Conservation (phyloP, 2,888 invertebrate species). For the Actias luna region DNA sequence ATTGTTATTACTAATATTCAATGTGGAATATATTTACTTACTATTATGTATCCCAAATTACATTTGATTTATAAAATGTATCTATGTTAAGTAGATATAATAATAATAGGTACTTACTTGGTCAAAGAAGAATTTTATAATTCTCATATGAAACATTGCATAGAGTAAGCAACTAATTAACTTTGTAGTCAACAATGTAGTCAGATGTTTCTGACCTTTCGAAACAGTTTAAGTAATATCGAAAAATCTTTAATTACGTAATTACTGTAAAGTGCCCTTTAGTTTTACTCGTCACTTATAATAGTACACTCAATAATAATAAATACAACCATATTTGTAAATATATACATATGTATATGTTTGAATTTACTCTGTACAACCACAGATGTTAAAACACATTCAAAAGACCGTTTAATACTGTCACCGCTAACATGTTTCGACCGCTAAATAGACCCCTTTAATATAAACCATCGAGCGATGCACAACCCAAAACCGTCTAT, state of each 20-base stretch:
- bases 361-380: constrained; percentile 24
- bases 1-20: too few species aligned
- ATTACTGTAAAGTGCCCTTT: constrained; percentile 10
- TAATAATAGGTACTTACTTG: background rate
- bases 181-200: constrained; percentile 12
- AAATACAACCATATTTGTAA: background rate
- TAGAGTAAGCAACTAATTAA: background rate
- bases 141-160: constrained; percentile 2
- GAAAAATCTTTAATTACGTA: constrained; percentile 13
- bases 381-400: constrained; percentile 44
- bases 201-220: constrained; percentile 13
- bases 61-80: too few species aligned
- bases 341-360: background rate
- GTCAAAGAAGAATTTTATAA: background rate
- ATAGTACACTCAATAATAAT: background rate
- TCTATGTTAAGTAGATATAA: too few species aligned
- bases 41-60: too few species aligned
- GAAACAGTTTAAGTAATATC: constrained; percentile 13
- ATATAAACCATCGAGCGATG: constrained; percentile 51
- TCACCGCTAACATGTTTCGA: constrained; percentile 55
- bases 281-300: background rate
- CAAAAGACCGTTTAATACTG: constrained; percentile 57
- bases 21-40: too few species aligned
- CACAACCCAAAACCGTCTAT: constrained; percentile 43
- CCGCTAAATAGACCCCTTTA: constrained; percentile 48